Percentiles rank a stretch among this genome's conserved stretches.
Evolutionary conservation across 2,797 vertebrate genomes (phyloP).

Genomic region (Oreonectes daqikongensis): DNA sequence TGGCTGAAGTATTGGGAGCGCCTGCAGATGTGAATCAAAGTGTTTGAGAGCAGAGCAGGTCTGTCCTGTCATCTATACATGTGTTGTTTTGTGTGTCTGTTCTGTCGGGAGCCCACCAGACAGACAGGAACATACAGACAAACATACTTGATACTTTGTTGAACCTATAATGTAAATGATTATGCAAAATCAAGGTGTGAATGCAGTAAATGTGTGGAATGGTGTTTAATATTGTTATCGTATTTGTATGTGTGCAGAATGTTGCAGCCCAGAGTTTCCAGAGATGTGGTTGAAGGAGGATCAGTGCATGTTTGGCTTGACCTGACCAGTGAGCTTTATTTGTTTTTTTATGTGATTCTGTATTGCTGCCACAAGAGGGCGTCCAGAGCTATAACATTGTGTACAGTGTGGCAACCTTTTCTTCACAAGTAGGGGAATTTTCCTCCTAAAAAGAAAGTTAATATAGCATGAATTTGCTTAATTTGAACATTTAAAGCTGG

Average conservation of each 20-base stretch:
- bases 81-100: conserved; percentile 44
- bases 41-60: conserved; percentile 63
- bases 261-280: conserved; percentile 69
- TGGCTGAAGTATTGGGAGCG: conserved; percentile 41
- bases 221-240: conserved; percentile 5
- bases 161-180: neutral
- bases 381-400: neutral
- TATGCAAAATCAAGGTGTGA: neutral
- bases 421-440: no score
- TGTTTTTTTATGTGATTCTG: neutral
- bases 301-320: conserved; percentile 81
- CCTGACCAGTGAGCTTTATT: conserved; percentile 73
- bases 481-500: no score
- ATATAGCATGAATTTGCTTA: no score
- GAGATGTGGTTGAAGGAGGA: conserved; percentile 75
- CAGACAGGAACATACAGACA: neutral
- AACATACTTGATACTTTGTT: neutral
- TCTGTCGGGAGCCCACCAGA: neutral
- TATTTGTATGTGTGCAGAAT: conserved; percentile 65
- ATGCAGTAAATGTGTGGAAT: neutral
- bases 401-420: neutral
- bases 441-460: no score
- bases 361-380: conserved; percentile 5
- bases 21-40: conserved; percentile 52
- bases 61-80: conserved; percentile 53